Evolutionary conservation across 2,888 invertebrate genomes (phyloP).

Genomic region (Chrysolina haemoptera): DNA sequence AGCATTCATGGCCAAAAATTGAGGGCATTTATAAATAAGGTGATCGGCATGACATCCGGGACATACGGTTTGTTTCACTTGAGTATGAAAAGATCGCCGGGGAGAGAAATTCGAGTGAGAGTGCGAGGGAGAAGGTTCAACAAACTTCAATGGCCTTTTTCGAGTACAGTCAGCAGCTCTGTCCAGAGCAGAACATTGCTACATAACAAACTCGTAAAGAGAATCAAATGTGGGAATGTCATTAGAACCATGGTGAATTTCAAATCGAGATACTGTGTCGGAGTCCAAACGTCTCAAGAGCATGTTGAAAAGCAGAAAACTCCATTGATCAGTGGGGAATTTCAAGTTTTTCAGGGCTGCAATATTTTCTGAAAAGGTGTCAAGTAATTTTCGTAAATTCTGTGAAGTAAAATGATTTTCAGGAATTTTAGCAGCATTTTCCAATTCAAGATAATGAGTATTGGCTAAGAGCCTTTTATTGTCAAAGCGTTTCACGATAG

Average conservation of each 20-base stretch:
- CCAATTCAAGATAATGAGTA: neutral
- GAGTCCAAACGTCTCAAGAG: conserved; percentile 3
- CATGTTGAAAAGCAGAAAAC: conserved; percentile 10
- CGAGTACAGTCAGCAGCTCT: neutral
- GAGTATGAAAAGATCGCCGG: conserved; percentile 1
- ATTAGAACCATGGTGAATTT: neutral
- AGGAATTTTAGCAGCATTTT: too few relatives aligned
- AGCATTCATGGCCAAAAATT: neutral
- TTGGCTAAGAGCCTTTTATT: neutral
- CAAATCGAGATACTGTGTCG: neutral
- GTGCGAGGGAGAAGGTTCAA: neutral
- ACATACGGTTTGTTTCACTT: neutral
- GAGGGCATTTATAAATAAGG: neutral
- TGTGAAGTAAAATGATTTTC: too few relatives aligned
- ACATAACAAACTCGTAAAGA: neutral
- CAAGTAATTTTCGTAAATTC: too few relatives aligned
- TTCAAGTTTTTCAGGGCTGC: conserved; percentile 2
- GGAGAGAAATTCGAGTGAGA: neutral
- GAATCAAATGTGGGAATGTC: conserved; percentile 2
- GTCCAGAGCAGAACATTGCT: neutral
- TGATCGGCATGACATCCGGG: neutral
- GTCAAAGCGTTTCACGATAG: neutral
- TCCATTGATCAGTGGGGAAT: conserved; percentile 13
- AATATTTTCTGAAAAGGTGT: neutral
- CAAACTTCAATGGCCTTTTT: neutral